Evolutionary conservation across 2,113 vertebrate genomes (phyloP), one percentile per base, ranked within the genome.

Genomic region (Macquaria ambigua): DNA sequence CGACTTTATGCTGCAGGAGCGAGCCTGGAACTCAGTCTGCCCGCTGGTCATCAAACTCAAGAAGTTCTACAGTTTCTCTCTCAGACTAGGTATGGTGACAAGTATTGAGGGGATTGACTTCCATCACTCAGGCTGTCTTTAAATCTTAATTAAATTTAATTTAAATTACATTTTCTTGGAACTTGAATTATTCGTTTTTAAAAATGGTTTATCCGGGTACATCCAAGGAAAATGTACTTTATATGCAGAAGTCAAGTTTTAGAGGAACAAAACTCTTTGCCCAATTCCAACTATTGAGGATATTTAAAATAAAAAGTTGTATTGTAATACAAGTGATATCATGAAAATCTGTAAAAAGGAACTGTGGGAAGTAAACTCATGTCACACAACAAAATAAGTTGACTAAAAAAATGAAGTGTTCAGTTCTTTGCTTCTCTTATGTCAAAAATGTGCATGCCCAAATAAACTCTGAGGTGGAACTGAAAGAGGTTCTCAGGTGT

Each of bases 1-100:
- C 15, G 97, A 99, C 93, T 96, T 97, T 87, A 95, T 96, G 39
- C 96, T 98, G 84, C 98, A 99, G 90, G 98, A 99, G 90, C 97
- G 95, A 85, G 98, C 98, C 0, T 99, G 98, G 98, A 98, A 97
- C 93, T 96, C 98, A 0, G 98, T 99, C 23, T 99, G 98, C 82
- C 98, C 98, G 2, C 95, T 99, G 53, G 98, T 99, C 68, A 97
- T 99, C 88, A 97, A 97, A 31, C 96, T 99, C 83, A 99, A 99
- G 92, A 96, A 96, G 70, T 99, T 99, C 92, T 99, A 99, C 84
- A 96, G 97, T 68, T 99, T 99, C 96, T 99, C 98, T 37, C 94
- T 98, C 37, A 96, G 97, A 91, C 95, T 99, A 88, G 98, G 98
- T 99, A 79, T 86, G 93, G 1, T 69, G 23, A 18, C 6, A 34